phyloP scores from a whole-genome alignment of 2,113 vertebrate genomes.

The Ciconia stormi region DNA sequence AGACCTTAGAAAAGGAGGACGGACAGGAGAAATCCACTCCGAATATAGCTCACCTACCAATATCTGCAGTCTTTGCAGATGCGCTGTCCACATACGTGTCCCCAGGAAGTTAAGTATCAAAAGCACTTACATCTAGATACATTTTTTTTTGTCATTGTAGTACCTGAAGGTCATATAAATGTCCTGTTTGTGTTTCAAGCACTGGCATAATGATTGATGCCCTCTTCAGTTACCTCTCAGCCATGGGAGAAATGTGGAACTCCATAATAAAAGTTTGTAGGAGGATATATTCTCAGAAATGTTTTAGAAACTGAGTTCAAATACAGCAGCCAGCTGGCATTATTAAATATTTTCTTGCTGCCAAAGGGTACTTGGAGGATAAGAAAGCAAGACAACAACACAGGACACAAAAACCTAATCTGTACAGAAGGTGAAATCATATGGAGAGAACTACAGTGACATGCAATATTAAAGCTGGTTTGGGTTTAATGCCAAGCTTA shows the following conservation, averaged over 20 bases:
- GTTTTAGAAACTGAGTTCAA: not conserved
- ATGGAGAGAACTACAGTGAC: not conserved
- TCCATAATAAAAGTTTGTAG: not conserved
- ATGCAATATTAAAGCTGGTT: not conserved
- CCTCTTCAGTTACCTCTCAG: not conserved
- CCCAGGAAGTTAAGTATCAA: not conserved
- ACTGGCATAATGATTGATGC: not conserved
- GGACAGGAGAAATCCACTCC: not conserved
- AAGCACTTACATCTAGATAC: not conserved
- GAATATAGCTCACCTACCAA: not conserved
- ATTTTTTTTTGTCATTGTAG: not conserved
- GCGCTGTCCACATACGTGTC: no score
- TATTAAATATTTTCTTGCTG: not conserved
- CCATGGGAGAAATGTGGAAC: not conserved
- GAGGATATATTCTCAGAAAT: not conserved
- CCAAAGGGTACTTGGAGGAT: not conserved
- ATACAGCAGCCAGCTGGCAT: not conserved
- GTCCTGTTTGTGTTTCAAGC: not conserved
- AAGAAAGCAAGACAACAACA: not conserved
- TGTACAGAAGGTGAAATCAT: not conserved
- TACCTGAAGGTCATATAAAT: not conserved
- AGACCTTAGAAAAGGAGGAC: not conserved
- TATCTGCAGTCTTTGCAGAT: not conserved
- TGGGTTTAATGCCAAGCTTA: not conserved
- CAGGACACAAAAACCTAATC: not conserved